Base-by-base conservation (phyloP, 2,888 invertebrate species). In the Anthophora plumipes region DNA sequence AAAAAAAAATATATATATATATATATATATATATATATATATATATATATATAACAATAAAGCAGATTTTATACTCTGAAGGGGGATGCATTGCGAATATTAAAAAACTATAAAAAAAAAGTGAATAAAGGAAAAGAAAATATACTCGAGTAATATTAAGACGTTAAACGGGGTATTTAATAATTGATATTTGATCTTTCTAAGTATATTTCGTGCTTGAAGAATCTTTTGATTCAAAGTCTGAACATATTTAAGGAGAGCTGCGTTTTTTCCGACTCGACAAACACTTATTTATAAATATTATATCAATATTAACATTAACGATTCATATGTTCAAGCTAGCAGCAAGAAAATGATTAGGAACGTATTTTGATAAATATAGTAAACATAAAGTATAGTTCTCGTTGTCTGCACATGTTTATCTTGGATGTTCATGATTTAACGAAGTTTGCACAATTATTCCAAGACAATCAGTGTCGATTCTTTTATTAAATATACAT, bases 51-150 rank as follows among this genome's bases (percentile, higher is more conserved):
- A n/a, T n/a, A n/a, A n/a, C n/a, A n/a, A 78, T 87, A 88, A 89
- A 76, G 81, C 87, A 86, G 83, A 83, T 89, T 90, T 90, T 90
- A 85, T 89, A 89, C 89, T 88, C 89, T 85, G 82, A 54, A 85
- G 31, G 59, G 61, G 66, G 84, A 77, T 71, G 50, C 64, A 83
- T 75, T 83, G 72, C 11, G 46, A 61, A 60, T 68, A 66, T 43
- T 71, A 67, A 77, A 63, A 63, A 66, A 82, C 60, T 60, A 37
- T 63, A 74, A 61, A 20, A 72, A 69, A 77, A n/a, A 68, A 63
- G 11, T 37, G 59, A 73, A 63, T 70, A 74, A 66, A 55, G 39
- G 9, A 55, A 50, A 54, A 68, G 20, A 63, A 50, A 59, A 70
- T 64, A 25, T 82, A 80, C 64, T 81, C 68, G 9, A 73, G 68